Percentiles rank a stretch among this genome's conserved stretches.
Evolutionary conservation across 2,113 vertebrate genomes (phyloP).

Genomic region (Nothoprocta perdicaria): DNA sequence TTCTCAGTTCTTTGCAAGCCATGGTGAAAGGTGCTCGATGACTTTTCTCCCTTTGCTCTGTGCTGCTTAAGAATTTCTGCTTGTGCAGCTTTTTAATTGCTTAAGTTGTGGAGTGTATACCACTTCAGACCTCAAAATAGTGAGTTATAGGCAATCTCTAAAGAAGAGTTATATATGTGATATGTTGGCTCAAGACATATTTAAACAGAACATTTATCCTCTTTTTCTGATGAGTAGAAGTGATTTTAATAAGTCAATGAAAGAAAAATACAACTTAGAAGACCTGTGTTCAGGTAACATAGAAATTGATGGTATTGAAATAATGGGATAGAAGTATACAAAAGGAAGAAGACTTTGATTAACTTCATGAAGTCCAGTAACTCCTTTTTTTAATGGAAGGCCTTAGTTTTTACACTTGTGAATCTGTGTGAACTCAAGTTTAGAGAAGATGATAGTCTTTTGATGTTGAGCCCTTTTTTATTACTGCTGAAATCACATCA

Average conservation of each 20-base stretch:
- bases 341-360: too few species aligned
- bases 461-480: not conserved
- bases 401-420: too few species aligned
- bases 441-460: not conserved
- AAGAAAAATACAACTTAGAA: not conserved
- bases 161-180: not conserved
- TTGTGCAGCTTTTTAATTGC: rapidly evolving
- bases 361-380: too few species aligned
- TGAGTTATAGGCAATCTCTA: not conserved
- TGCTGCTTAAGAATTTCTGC: not conserved
- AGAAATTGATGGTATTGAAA: not conserved
- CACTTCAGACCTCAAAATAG: not conserved
- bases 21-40: not conserved
- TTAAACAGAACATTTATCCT: not conserved
- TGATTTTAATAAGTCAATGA: not conserved
- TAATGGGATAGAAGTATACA: not conserved
- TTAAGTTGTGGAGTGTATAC: not conserved
- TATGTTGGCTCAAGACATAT: not conserved
- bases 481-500: not conserved
- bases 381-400: too few species aligned
- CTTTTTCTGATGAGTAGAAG: too few species aligned
- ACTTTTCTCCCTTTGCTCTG: not conserved
- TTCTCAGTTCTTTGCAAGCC: not conserved
- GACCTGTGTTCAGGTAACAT: not conserved
- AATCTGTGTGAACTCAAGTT: too few species aligned